Evolutionary conservation across 2,888 invertebrate genomes (phyloP).

Genomic region (Drosophila siamana): DNA sequence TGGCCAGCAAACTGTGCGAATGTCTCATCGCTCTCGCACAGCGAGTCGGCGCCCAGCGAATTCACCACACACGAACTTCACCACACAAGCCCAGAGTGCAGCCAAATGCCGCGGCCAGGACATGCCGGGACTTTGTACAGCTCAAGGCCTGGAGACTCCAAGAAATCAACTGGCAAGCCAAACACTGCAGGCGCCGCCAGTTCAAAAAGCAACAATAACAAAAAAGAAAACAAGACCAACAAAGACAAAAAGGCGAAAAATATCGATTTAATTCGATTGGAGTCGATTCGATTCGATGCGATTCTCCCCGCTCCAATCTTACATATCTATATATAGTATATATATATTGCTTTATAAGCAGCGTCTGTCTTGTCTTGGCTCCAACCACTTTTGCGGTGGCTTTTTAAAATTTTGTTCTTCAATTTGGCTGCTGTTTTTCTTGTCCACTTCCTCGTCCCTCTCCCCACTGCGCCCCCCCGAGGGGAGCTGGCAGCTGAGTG

Average conservation of each 20-base stretch:
- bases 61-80: slow-evolving; percentile 64
- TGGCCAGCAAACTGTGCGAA: slow-evolving; percentile 5
- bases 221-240: too few species aligned
- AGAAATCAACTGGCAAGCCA: slow-evolving; percentile 39
- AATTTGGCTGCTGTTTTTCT: slow-evolving; percentile 62
- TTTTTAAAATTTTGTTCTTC: slow-evolving; percentile 49
- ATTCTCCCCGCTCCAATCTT: not conserved
- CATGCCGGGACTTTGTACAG: slow-evolving; percentile 21
- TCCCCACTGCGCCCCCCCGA: too few species aligned
- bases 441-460: slow-evolving; percentile 55
- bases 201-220: slow-evolving; percentile 24
- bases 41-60: slow-evolving; percentile 54
- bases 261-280: slow-evolving; percentile 71
- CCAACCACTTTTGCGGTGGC: slow-evolving; percentile 35
- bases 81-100: slow-evolving; percentile 49
- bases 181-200: slow-evolving; percentile 31
- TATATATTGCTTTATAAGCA: slow-evolving; percentile 67
- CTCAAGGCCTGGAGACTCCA: slow-evolving; percentile 14
- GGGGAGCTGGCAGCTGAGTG: not conserved
- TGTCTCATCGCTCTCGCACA: slow-evolving; percentile 2
- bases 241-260: slow-evolving; percentile 50
- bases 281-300: slow-evolving; percentile 40
- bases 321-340: not conserved
- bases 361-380: slow-evolving; percentile 53
- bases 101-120: slow-evolving; percentile 20